Conservation (phyloP, 2,797 vertebrate genomes). For the Rhincodon typus region DNA sequence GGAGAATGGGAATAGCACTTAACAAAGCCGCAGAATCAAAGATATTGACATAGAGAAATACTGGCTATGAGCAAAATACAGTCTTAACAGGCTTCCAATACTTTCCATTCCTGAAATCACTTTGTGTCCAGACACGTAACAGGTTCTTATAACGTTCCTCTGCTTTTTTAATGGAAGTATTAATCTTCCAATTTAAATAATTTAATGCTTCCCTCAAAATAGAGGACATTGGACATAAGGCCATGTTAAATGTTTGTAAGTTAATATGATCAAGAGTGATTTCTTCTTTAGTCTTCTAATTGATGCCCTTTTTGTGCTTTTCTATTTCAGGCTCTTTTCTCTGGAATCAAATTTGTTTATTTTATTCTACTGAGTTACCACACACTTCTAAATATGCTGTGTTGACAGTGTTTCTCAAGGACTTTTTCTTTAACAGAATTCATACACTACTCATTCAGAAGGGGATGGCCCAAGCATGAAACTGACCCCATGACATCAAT, state of each 20-base stretch:
- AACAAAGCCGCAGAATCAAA: background rate
- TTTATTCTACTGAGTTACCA: background rate
- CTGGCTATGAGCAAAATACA: background rate
- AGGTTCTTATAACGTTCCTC: background rate
- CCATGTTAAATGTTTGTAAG: background rate
- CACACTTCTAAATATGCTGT: background rate
- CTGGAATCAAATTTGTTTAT: background rate
- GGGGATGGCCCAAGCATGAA: background rate
- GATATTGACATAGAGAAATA: background rate
- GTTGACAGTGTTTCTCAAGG: background rate
- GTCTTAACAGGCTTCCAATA: background rate
- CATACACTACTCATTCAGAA: background rate
- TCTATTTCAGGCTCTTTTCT: background rate
- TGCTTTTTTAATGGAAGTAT: background rate
- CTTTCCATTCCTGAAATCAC: background rate
- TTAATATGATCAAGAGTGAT: background rate
- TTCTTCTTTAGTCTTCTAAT: background rate
- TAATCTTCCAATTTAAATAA: constrained; percentile 21
- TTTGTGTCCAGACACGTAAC: background rate
- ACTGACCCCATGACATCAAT: background rate
- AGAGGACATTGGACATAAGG: background rate
- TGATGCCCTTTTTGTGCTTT: background rate
- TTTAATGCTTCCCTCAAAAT: constrained; percentile 24
- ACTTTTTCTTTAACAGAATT: background rate
- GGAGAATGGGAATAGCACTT: background rate